Evolutionary conservation across 2,113 vertebrate genomes (phyloP), one percentile per base, ranked within the genome.

Genomic region (Lophura nycthemera): DNA sequence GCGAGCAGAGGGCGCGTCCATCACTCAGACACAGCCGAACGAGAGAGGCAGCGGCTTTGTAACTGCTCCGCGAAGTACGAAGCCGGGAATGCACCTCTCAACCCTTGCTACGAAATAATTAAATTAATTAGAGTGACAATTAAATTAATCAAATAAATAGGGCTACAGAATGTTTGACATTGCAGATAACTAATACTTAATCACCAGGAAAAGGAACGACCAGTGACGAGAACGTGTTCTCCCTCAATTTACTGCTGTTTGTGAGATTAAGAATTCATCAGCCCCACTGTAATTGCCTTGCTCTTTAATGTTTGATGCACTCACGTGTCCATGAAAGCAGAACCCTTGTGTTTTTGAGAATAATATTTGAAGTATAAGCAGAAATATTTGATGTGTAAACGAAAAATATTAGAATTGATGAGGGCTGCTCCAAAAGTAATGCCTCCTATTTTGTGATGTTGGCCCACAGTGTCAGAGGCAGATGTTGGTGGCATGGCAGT

Each of bases 131-230:
- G 70, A 83, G 32, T 0, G 30, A 75, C 86, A 92, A 96, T 96
- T 91, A 94, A 92, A 90, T 96, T 96, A 96, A 96, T 96, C 93
- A 96, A 96, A 93, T 95, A 94, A 95, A 90, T 73, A 94, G 70
- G 81, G 71, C 78, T 77, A 43, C 8, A 19, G 43, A 66, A 70
- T 90, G 93, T 95, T 86, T 93, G 86, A 81, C 83, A 75, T 36
- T 75, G 80, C 38, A 76, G 87, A 79, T 77, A 94, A 66, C 92
- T 95, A 88, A 89, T 87, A 88, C 63, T 65, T 96, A 95, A 95
- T 89, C 81, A 87, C 86, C 38, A 38, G 38, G 38, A 38, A 72
- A 74, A 93, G 90, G 89, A 78, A 32, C 66, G 59, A 65, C 61
- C n/a, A 61, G 32, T 64, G 74, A 88, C 3, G 5, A 88, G 84